Conservation (phyloP, 2,797 vertebrate genomes). For the Crenuchus spilurus region DNA sequence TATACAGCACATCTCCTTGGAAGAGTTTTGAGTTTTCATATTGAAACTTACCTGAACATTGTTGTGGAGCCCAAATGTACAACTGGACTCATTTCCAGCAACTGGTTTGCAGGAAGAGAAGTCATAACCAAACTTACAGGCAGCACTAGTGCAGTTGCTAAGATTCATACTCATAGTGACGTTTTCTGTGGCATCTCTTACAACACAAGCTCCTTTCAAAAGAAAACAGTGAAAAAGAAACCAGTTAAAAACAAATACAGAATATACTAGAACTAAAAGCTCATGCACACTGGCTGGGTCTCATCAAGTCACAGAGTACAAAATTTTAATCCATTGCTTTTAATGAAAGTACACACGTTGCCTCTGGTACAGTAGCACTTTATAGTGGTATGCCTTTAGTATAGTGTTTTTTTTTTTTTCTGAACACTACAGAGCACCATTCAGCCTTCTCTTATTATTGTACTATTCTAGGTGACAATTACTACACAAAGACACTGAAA, state of each 20-base stretch:
- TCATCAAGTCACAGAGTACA: too few species aligned
- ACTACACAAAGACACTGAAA: too few species aligned
- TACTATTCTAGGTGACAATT: too few species aligned
- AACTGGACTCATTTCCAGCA: neutral
- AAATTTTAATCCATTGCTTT: too few species aligned
- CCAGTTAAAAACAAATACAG: neutral
- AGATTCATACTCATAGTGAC: slow-evolving; percentile 54
- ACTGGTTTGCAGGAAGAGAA: slow-evolving; percentile 82
- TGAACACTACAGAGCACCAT: too few species aligned
- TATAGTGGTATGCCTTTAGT: too few species aligned
- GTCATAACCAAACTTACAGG: slow-evolving; percentile 88
- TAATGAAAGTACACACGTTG: too few species aligned
- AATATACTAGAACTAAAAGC: neutral
- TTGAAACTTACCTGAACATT: slow-evolving; percentile 85
- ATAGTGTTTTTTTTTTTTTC: too few species aligned
- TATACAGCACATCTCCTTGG: neutral
- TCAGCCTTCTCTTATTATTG: too few species aligned
- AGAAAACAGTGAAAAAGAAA: neutral
- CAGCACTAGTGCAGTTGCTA: slow-evolving; percentile 84
- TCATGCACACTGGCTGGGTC: too few species aligned
- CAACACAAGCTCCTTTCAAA: slow-evolving; percentile 87
- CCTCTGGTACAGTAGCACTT: too few species aligned
- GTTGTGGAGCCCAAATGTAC: slow-evolving; percentile 87
- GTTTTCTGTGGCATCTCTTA: slow-evolving; percentile 91
- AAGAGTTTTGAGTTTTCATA: neutral